Conservation (phyloP, 1,140 invertebrate species). For the Zaprionus davidi region DNA sequence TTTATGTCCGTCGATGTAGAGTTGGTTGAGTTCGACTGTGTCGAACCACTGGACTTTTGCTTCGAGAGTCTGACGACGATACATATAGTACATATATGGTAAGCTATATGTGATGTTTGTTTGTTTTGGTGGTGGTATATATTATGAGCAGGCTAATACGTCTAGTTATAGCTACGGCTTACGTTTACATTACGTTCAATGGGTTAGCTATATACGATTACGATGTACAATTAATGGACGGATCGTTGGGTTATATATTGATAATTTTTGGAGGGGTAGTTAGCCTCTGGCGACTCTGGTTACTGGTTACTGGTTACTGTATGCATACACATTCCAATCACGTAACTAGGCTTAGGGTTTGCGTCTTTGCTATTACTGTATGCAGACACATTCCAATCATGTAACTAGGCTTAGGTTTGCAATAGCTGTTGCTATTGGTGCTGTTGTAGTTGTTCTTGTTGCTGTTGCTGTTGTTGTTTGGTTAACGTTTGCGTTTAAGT, state of each 20-base stretch:
- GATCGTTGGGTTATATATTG: neutral
- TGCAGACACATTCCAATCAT: neutral
- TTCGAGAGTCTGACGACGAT: constrained; percentile 65
- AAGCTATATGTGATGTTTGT: neutral
- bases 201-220: constrained; percentile 1
- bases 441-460: constrained; percentile 12
- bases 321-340: neutral
- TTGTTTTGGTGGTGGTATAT: neutral
- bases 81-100: constrained; percentile 11
- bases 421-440: neutral
- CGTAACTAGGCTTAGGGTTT: neutral
- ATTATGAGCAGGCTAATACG: neutral
- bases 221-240: neutral
- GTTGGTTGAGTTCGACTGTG: constrained; percentile 61
- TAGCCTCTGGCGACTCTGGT: neutral
- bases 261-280: neutral
- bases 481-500: constrained; percentile 1
- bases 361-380: neutral
- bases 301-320: neutral
- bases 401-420: neutral
- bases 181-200: neutral
- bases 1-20: constrained; percentile 57
- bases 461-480: constrained; percentile 36
- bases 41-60: constrained; percentile 59
- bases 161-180: constrained; percentile 1